phyloP scores from a whole-genome alignment of 2,888 invertebrate genomes.

The Caenorhabditis sp. region DNA sequence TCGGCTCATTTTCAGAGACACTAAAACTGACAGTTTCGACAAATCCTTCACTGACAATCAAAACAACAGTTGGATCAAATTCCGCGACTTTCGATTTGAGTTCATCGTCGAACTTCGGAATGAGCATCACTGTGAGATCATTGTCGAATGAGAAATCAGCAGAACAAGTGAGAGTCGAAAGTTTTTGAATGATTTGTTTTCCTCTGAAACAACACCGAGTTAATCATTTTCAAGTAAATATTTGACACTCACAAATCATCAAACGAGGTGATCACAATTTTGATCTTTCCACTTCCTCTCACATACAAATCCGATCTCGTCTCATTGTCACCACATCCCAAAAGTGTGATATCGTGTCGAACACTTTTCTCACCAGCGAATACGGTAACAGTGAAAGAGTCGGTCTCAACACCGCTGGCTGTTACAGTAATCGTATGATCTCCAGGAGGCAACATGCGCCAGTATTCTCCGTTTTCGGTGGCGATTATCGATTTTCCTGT shows the following conservation, averaged over 20 bases:
- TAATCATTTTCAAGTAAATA: too few species aligned
- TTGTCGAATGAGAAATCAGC: constrained; percentile 45
- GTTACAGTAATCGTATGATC: constrained; percentile 52
- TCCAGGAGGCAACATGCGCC: constrained; percentile 86
- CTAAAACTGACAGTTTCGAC: constrained; percentile 51
- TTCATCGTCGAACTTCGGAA: constrained; percentile 33
- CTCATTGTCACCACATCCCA: constrained; percentile 45
- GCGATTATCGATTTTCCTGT: constrained; percentile 80
- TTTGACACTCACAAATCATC: constrained; percentile 28
- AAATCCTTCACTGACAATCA: constrained; percentile 43
- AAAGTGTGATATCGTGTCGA: constrained; percentile 42
- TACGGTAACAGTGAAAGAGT: constrained; percentile 43
- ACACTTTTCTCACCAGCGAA: constrained; percentile 16
- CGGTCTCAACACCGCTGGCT: constrained; percentile 51
- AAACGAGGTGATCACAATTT: constrained; percentile 37
- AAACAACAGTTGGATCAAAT: constrained; percentile 33
- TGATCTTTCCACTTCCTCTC: constrained; percentile 36
- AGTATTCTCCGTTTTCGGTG: constrained; percentile 86
- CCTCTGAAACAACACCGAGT: constrained; percentile 34
- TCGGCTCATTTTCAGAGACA: constrained; percentile 51
- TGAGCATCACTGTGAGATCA: constrained; percentile 32
- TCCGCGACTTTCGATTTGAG: constrained; percentile 37
- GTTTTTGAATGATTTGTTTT: constrained; percentile 25
- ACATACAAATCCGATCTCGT: constrained; percentile 38
- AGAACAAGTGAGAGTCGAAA: constrained; percentile 44